phyloP scores from a whole-genome alignment of 2,888 invertebrate genomes.

The Troides helena region DNA sequence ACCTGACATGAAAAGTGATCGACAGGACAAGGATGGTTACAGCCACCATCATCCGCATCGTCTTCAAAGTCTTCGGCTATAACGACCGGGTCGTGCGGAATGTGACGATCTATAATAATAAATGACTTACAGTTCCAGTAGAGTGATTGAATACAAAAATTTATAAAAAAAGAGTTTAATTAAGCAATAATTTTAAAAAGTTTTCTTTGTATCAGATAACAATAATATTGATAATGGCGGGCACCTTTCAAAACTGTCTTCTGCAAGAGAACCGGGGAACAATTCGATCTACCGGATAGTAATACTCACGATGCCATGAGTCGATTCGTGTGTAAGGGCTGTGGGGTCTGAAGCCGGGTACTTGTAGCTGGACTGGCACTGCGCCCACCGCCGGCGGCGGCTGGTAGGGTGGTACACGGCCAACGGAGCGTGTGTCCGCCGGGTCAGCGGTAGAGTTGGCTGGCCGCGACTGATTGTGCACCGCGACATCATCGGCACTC shows the following conservation, averaged over 20 bases:
- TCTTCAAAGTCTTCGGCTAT: slow-evolving; percentile 62
- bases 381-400: slow-evolving; percentile 73
- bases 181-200: no score
- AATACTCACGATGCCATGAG: slow-evolving; percentile 64
- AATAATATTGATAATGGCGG: no score
- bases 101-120: slow-evolving; percentile 42
- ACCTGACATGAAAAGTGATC: slow-evolving; percentile 72
- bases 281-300: not conserved
- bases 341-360: slow-evolving; percentile 61
- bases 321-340: slow-evolving; percentile 61
- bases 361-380: slow-evolving; percentile 64
- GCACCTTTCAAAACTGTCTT: no score
- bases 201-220: no score
- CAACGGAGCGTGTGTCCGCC: slow-evolving; percentile 64
- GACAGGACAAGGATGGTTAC: slow-evolving; percentile 56
- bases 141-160: no score
- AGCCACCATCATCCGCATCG: slow-evolving; percentile 55
- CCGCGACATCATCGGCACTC: slow-evolving; percentile 32
- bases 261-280: no score
- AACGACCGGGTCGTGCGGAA: slow-evolving; percentile 49
- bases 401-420: slow-evolving; percentile 74
- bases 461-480: slow-evolving; percentile 44
- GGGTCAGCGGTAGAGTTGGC: slow-evolving; percentile 58
- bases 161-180: no score
- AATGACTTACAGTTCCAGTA: not conserved